Conservation (phyloP, 2,888 invertebrate species). For the Digitonthophagus gazella region DNA sequence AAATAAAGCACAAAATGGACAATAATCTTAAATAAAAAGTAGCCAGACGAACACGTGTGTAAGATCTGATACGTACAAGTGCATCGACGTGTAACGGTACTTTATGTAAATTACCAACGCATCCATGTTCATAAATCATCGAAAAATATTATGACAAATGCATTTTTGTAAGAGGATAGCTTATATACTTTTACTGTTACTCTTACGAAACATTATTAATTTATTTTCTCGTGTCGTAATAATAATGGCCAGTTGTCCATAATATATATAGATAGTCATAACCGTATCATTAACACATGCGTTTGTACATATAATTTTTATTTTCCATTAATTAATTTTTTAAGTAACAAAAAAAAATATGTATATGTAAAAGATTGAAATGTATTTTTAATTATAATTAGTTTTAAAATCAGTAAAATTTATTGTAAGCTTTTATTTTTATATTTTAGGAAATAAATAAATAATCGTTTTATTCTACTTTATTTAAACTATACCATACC, state of each 20-base stretch:
- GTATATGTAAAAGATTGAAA: background rate
- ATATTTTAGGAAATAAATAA: background rate
- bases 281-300: background rate
- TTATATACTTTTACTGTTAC: background rate
- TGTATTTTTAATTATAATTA: background rate
- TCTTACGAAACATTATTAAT: background rate
- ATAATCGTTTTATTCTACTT: slow-evolving; percentile 3
- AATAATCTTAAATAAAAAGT: too few relatives aligned
- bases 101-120: background rate
- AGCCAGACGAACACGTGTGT: background rate
- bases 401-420: slow-evolving; percentile 5
- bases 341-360: background rate
- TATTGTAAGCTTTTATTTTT: background rate
- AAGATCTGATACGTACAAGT: background rate
- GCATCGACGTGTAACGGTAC: background rate
- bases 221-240: background rate
- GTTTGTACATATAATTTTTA: background rate
- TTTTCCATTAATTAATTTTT: background rate
- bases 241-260: background rate
- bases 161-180: background rate
- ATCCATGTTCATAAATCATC: background rate
- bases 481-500: background rate
- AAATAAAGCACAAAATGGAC: too few relatives aligned
- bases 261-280: background rate
- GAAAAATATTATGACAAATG: background rate